phyloP scores from a whole-genome alignment of 2,888 invertebrate genomes.

The Pyrgus malvae region DNA sequence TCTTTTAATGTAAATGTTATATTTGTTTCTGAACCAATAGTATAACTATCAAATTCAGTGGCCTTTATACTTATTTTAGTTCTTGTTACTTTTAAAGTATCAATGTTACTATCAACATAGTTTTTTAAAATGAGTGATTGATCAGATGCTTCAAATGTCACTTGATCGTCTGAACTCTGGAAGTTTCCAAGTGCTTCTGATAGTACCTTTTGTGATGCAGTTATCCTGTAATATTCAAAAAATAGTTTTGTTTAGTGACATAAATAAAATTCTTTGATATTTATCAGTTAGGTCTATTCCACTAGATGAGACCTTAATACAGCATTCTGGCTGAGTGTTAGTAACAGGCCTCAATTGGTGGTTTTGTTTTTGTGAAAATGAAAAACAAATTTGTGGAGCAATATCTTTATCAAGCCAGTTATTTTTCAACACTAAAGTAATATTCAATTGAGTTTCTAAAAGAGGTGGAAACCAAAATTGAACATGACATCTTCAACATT shows the following conservation, averaged over 20 bases:
- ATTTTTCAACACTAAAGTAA: no score
- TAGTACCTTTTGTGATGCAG: slow-evolving; percentile 84
- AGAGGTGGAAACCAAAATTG: no score
- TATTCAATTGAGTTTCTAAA: no score
- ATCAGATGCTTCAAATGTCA: slow-evolving; percentile 87
- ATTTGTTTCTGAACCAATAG: slow-evolving; percentile 83
- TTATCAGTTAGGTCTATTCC: no score
- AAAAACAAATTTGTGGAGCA: no score
- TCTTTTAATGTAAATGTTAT: slow-evolving; percentile 94
- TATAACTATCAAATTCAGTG: slow-evolving; percentile 87
- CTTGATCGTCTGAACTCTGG: slow-evolving; percentile 89
- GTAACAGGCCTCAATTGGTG: no score
- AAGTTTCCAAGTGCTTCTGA: slow-evolving; percentile 90
- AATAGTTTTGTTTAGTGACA: not conserved
- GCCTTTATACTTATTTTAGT: slow-evolving; percentile 89
- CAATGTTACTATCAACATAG: slow-evolving; percentile 85
- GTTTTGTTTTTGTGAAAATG: no score
- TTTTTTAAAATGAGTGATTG: slow-evolving; percentile 87
- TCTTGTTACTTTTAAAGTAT: slow-evolving; percentile 86
- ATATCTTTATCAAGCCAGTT: no score
- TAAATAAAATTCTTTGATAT: no score
- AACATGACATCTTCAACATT: no score
- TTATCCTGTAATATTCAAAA: slow-evolving; percentile 70
- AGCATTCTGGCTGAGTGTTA: no score
- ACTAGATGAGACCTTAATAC: no score